Evolutionary conservation across 1,140 invertebrate species (phyloP).

Genomic region (Hylaeus anthracinus): DNA sequence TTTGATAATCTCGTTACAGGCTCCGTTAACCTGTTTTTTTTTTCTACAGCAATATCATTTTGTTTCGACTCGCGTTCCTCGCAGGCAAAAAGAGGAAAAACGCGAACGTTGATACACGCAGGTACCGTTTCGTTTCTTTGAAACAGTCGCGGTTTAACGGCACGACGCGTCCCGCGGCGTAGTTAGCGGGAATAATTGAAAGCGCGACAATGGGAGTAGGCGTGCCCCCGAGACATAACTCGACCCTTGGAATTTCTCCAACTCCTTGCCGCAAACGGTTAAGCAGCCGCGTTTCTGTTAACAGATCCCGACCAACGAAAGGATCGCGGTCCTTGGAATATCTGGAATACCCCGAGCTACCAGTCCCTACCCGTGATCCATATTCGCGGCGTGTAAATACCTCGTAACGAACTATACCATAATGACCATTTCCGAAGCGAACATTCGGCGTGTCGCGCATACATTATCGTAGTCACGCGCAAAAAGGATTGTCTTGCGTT

Average conservation of each 20-base stretch:
- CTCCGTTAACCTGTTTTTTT: constrained; percentile 64
- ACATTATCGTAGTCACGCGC: neutral
- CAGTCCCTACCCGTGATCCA: neutral
- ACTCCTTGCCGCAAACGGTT: neutral
- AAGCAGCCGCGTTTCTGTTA: neutral
- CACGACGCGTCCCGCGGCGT: constrained; percentile 25
- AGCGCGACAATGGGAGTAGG: neutral
- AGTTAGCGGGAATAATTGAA: neutral
- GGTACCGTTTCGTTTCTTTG: neutral
- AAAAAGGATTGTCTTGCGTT: constrained; percentile 5
- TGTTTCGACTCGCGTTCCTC: neutral
- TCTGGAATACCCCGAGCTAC: neutral
- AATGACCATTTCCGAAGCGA: neutral
- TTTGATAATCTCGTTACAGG: constrained; percentile 67
- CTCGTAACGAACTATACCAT: neutral
- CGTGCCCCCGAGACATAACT: neutral
- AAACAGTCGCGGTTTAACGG: constrained; percentile 27
- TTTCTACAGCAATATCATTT: constrained; percentile 1
- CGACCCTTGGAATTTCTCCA: constrained; percentile 2
- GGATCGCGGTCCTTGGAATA: too few species aligned
- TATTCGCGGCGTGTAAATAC: neutral
- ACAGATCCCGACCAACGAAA: neutral
- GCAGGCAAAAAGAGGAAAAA: neutral
- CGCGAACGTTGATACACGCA: neutral
- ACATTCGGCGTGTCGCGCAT: neutral